phyloP scores from a whole-genome alignment of 1,140 invertebrate genomes.

The Calycopis cecrops region DNA sequence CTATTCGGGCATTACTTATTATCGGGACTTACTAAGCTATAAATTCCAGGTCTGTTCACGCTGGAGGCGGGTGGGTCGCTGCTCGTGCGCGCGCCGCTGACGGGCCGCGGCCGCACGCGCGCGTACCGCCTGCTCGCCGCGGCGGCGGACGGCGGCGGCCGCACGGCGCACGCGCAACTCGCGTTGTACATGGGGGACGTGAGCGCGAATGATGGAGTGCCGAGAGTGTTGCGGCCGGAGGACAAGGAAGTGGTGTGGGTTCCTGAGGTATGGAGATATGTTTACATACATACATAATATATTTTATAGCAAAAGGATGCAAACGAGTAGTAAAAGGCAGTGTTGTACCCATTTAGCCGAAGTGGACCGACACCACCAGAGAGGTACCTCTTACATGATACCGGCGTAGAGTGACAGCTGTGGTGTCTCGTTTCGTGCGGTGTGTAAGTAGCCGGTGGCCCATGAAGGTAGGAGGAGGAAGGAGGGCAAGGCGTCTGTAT shows the following conservation, averaged over 20 bases:
- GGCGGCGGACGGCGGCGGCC: conserved; percentile 82
- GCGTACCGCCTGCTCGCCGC: conserved; percentile 82
- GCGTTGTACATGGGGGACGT: conserved; percentile 87
- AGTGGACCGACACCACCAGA: no score
- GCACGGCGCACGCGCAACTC: conserved; percentile 79
- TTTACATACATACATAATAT: conserved; percentile 14
- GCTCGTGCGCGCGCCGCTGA: conserved; percentile 78
- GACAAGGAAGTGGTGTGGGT: conserved; percentile 82
- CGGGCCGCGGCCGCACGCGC: conserved; percentile 85
- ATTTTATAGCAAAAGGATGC: conserved; percentile 18
- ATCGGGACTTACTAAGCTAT: no score
- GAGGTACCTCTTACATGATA: no score
- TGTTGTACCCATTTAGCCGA: no score
- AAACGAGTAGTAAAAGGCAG: no score
- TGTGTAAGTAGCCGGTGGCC: no score
- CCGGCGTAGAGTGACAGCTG: no score
- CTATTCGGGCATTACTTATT: no score
- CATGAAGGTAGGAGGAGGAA: no score
- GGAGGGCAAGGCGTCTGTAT: no score
- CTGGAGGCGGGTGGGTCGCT: conserved; percentile 84
- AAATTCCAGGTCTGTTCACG: conserved; percentile 76
- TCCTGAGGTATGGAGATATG: no score
- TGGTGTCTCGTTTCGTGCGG: no score
- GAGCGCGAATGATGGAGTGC: conserved; percentile 88
- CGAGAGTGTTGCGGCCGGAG: conserved; percentile 83